Evolutionary conservation across 1,140 invertebrate genomes (phyloP), one percentile per base, ranked within the genome.

Genomic region (Doryteuthis pealeii): DNA sequence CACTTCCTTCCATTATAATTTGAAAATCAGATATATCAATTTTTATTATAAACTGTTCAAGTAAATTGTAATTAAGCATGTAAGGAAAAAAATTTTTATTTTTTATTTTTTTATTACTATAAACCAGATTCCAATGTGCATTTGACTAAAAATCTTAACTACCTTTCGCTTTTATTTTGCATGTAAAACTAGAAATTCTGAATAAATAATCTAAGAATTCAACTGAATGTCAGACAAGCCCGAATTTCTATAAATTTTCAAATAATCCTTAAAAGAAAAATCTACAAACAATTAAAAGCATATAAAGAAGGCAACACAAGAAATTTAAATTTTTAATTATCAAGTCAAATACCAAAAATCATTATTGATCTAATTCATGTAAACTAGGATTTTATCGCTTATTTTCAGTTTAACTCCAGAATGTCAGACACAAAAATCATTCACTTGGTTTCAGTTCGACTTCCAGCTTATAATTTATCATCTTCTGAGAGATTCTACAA

Each of bases 381-480:
- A 49, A 49, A 49, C 22, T 15, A 22, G 12, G 12, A 49, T 15
- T 1, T 22, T 1, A 49, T 22, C 45, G 12, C 45, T 62, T 62
- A 8, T 62, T 8, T 62, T 8, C 26, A 62, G 18, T 22, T n/a
- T 0, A 22, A 62, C 15, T n/a, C 26, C 26, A 62, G 54, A 62
- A 2, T 14, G 5, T 62, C 54, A 62, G 54, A 28, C 5, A 28
- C 8, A 26, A 70, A 35, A 32, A 33, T 26, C 22, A 2, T 66
- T 31, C 49, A 65, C 70, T 67, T 33, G 49, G 33, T 33, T 67
- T 66, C 54, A 40, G 18, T 62, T 18, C 12, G 35, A 73, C n/a
- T 49, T 69, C 33, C 54, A 62, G 6, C 6, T 62, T 40, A n/a
- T 40, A 40, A 40, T 18, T 62, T 18, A 62, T 62, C 54, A 62